Base-by-base conservation (phyloP, 2,113 vertebrate genomes). In the Verasper variegatus region DNA sequence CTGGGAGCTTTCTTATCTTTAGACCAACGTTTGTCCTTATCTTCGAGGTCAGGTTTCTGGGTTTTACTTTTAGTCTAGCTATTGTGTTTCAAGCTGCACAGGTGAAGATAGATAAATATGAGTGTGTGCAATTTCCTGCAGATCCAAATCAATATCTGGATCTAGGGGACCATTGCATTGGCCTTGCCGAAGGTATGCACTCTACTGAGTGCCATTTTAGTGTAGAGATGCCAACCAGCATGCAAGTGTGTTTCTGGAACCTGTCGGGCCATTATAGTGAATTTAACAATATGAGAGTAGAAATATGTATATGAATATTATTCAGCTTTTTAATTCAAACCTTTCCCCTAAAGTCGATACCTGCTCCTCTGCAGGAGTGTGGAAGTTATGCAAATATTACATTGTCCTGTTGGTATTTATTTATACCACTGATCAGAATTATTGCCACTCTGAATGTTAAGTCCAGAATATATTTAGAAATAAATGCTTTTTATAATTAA, bases 31-130 rank as follows among this genome's bases (percentile, higher is more conserved):
- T 67, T 69, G 59, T 78, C 21, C 8, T 86, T 51, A 65, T 83
- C 69, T 66, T 42, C 37, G 54, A 76, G 77, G 61, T 83, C 55
- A 23, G 63, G 78, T 80, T 84, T 70, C 73, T 75, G 52, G 52
- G 58, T 37, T 87, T 62, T 49, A 54, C 64, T n/a, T 40, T 21
- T 26, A 5, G 18, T 54, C 55, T 31, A 63, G 42, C 55, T 71
- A 23, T 40, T 66, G 67, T 67, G 73, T 83, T 60, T 71, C 20
- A 68, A 61, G 45, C 54, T 74, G 56, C 21, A 20, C 51, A 24
- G 40, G 68, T 74, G 54, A 71, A 74, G 74, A 77, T 75, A 37
- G 74, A 77, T 75, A 37, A 23, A 71, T 56, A 58, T 7, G n/a
- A 23, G 12, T 40, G 1, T 42, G 40, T 42, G 11, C 11, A 11